Percentiles rank a stretch among this genome's conserved stretches.
These are phyloP conservation scores for Mycetomoellerius zeteki DNA, from an alignment of 1,140 invertebrate species.

Conservation along the genomic window DNA sequence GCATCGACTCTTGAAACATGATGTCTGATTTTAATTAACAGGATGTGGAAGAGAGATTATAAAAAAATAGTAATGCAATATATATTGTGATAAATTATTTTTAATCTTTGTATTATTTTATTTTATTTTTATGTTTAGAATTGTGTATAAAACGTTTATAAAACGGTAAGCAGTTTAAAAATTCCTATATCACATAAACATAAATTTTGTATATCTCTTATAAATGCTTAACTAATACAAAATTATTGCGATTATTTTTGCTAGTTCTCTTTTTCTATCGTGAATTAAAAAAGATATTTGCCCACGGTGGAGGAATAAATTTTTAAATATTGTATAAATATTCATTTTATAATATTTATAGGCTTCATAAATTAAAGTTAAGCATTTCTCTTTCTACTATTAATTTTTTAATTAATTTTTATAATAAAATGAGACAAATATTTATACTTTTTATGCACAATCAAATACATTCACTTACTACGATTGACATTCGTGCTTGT, in stretches of 20 bases:
- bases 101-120: neutral
- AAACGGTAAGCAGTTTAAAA: neutral
- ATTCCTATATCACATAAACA: neutral
- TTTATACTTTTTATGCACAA: too few relatives aligned
- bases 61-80: conserved; percentile 10
- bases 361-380: neutral
- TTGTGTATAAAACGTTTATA: neutral
- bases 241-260: neutral
- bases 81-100: neutral
- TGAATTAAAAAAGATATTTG: conserved; percentile 8
- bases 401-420: neutral
- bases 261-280: neutral
- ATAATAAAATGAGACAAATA: neutral
- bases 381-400: neutral
- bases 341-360: neutral
- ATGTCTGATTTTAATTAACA: conserved; percentile 39
- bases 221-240: neutral
- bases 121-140: neutral
- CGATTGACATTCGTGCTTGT: neutral
- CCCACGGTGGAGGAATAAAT: neutral
- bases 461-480: neutral
- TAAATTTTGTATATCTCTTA: neutral
- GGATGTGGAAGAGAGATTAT: neutral
- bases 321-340: neutral
- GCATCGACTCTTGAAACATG: neutral